Conservation (phyloP, 2,113 vertebrate species). For the Ictalurus furcatus region DNA sequence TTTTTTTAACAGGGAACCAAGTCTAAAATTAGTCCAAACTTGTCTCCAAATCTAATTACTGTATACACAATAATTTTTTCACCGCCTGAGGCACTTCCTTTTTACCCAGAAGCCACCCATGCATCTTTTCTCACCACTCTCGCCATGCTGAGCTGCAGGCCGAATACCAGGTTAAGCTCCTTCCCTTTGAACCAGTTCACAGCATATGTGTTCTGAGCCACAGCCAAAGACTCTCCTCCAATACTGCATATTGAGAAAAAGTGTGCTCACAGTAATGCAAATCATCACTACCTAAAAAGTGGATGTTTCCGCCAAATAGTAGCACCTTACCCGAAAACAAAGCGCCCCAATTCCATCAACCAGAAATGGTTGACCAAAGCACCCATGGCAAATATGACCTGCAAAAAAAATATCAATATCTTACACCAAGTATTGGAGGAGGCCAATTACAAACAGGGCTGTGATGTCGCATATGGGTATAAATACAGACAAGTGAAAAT, state of each 20-base stretch:
- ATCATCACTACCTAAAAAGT: background rate
- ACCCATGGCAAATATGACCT: slow-evolving; percentile 91
- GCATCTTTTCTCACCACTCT: slow-evolving; percentile 82
- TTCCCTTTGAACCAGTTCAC: slow-evolving; percentile 99
- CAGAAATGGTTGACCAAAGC: slow-evolving; percentile 83
- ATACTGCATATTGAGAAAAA: slow-evolving; percentile 72
- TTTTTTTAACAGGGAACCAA: background rate
- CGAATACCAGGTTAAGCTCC: slow-evolving; percentile 95
- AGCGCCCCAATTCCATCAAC: slow-evolving; percentile 91
- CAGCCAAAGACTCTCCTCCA: slow-evolving; percentile 94
- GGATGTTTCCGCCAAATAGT: no score
- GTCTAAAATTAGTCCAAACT: background rate
- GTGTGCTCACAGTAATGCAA: background rate
- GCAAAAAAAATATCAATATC: background rate
- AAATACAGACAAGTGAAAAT: background rate
- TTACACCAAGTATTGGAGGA: background rate
- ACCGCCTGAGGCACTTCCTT: background rate
- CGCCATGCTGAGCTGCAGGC: slow-evolving; percentile 96
- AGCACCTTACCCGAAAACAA: slow-evolving; percentile 92
- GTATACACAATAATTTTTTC: background rate
- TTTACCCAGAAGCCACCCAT: background rate
- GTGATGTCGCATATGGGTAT: background rate
- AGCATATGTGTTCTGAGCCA: slow-evolving; percentile 96
- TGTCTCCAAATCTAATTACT: background rate
- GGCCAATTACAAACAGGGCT: background rate